Conservation (phyloP, 2,888 invertebrate species). For the Dicyrtomina minuta region DNA sequence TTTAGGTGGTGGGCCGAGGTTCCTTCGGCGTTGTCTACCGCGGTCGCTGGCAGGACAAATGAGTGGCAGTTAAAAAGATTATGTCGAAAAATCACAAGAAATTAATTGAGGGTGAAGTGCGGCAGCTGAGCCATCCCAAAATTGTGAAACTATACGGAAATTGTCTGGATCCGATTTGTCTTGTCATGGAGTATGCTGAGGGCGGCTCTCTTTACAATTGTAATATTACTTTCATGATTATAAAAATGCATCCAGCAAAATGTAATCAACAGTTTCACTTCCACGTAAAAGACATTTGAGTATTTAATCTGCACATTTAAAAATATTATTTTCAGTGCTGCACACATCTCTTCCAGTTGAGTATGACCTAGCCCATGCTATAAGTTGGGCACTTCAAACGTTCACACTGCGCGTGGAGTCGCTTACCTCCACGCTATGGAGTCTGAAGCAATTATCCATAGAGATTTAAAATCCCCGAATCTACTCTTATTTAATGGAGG, state of each 20-base stretch:
- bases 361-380: constrained; percentile 89
- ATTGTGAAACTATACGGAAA: constrained; percentile 91
- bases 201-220: constrained; percentile 93
- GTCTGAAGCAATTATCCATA: constrained; percentile 90
- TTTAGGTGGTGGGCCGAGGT: constrained; percentile 88
- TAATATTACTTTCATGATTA: no score
- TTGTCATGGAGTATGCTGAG: constrained; percentile 98
- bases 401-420: constrained; percentile 89
- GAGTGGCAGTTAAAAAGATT: constrained; percentile 91
- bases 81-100: constrained; percentile 85
- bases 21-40: constrained; percentile 93
- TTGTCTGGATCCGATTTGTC: constrained; percentile 69
- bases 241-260: no score
- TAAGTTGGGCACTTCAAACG: constrained; percentile 96
- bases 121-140: constrained; percentile 86
- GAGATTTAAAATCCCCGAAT: constrained; percentile 87
- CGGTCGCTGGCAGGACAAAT: constrained; percentile 79
- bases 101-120: constrained; percentile 83
- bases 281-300: no score
- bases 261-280: no score
- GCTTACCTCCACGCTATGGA: constrained; percentile 93
- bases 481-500: constrained; percentile 82
- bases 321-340: no score
- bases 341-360: constrained; percentile 77
- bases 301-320: no score